Evolutionary conservation across 1,140 invertebrate species (phyloP).

Genomic region (Bombus terrestris): DNA sequence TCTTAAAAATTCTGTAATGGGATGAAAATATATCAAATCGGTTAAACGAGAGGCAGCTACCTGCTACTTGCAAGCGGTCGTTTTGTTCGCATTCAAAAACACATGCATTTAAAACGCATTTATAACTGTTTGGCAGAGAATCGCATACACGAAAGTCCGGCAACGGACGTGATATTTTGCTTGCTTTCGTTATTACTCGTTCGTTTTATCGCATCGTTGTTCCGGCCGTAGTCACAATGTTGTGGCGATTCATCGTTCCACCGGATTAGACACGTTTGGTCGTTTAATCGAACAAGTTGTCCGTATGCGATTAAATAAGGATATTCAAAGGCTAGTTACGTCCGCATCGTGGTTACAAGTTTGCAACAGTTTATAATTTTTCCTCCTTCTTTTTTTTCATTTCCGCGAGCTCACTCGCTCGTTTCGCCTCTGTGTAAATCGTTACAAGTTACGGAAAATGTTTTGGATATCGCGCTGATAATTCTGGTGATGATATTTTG

Average conservation of each 20-base stretch:
- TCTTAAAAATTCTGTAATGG: background rate
- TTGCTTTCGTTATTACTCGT: background rate
- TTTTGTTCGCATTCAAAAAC: background rate
- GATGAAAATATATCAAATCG: background rate
- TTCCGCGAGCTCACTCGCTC: background rate
- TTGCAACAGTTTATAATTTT: background rate
- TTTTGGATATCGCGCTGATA: background rate
- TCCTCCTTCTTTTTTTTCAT: background rate
- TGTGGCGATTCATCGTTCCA: slow-evolving; percentile 20
- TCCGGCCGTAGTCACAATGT: background rate
- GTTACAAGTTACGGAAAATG: background rate
- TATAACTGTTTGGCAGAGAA: background rate
- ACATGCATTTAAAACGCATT: background rate
- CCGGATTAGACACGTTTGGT: slow-evolving; percentile 7
- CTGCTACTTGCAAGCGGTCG: no score
- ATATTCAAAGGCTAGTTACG: slow-evolving; percentile 29
- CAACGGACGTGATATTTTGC: no score
- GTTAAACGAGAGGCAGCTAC: background rate
- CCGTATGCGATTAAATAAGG: background rate
- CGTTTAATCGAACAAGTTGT: slow-evolving; percentile 27
- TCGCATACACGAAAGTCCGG: background rate
- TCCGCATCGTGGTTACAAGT: background rate
- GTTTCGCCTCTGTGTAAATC: background rate
- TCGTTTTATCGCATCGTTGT: background rate
- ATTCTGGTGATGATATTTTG: background rate